phyloP scores from a whole-genome alignment of 1,140 invertebrate genomes.

The Hylaeus anthracinus region DNA sequence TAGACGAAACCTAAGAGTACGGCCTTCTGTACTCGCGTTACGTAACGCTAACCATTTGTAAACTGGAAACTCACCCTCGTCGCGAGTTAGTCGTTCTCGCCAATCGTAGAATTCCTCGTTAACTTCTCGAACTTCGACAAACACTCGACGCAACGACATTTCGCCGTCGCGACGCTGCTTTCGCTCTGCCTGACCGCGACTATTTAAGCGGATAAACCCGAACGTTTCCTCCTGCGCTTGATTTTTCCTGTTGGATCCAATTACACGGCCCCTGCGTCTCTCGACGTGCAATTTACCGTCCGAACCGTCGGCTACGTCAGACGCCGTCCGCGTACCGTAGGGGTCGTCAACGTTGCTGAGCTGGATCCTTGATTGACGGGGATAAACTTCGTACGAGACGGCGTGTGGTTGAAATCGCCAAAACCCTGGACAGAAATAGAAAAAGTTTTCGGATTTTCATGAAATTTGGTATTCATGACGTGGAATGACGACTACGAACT shows the following conservation, averaged over 20 bases:
- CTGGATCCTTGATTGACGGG: not conserved
- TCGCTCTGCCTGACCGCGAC: not conserved
- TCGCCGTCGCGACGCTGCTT: not conserved
- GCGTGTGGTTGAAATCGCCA: too few species aligned
- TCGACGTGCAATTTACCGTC: not conserved
- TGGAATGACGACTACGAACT: too few species aligned
- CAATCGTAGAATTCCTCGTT: constrained; percentile 23
- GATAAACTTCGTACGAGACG: not conserved
- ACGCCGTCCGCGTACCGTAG: not conserved
- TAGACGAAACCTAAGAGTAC: not conserved
- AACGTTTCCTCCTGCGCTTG: not conserved
- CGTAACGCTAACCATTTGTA: constrained; percentile 32
- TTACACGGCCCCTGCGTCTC: not conserved
- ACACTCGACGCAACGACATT: not conserved
- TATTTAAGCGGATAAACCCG: not conserved
- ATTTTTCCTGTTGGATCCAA: constrained; percentile 2
- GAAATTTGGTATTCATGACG: too few species aligned
- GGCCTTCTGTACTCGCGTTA: constrained; percentile 12
- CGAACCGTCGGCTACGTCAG: not conserved
- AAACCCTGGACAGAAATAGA: too few species aligned
- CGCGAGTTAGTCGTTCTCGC: not conserved
- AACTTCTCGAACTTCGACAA: constrained; percentile 2
- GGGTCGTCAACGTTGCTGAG: not conserved
- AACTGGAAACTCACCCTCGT: constrained; percentile 29
- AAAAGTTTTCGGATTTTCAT: too few species aligned